Evolutionary conservation across 2,888 invertebrate species (phyloP).

Genomic region (Eurois occulta): DNA sequence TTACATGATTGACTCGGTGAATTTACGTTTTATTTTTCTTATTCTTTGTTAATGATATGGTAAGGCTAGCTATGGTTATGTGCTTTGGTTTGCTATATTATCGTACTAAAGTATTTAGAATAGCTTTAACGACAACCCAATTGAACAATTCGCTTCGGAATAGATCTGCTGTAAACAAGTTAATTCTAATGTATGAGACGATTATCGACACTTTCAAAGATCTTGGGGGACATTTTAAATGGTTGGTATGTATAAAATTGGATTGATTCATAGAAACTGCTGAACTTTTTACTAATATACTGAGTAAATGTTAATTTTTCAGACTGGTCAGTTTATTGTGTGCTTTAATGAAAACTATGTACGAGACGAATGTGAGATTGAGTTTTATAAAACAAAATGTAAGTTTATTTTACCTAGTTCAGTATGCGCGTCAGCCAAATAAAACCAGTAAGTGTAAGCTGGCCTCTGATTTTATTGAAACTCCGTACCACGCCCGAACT

Average conservation of each 20-base stretch:
- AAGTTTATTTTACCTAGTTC: background rate
- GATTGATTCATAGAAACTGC: no score
- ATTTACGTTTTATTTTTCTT: background rate
- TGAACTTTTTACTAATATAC: background rate
- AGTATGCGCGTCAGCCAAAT: background rate
- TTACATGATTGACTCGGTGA: background rate
- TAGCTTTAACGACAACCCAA: background rate
- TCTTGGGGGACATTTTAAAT: background rate
- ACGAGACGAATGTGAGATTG: background rate
- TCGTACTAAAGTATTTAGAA: slow-evolving; percentile 2
- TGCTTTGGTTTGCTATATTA: slow-evolving; percentile 10
- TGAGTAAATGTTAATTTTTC: background rate
- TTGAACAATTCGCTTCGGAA: background rate
- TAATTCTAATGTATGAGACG: slow-evolving; percentile 22
- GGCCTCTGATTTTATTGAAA: no score
- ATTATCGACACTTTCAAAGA: background rate
- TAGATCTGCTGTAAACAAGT: slow-evolving; percentile 1
- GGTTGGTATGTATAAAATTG: slow-evolving; percentile 1
- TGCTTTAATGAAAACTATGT: background rate
- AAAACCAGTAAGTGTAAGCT: background rate
- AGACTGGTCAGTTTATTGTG: background rate
- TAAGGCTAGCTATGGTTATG: background rate
- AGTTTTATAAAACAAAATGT: background rate
- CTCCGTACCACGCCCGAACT: background rate
- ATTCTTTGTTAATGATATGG: background rate